phyloP scores from a whole-genome alignment of 2,113 vertebrate genomes.

The Tenrec ecaudatus region DNA sequence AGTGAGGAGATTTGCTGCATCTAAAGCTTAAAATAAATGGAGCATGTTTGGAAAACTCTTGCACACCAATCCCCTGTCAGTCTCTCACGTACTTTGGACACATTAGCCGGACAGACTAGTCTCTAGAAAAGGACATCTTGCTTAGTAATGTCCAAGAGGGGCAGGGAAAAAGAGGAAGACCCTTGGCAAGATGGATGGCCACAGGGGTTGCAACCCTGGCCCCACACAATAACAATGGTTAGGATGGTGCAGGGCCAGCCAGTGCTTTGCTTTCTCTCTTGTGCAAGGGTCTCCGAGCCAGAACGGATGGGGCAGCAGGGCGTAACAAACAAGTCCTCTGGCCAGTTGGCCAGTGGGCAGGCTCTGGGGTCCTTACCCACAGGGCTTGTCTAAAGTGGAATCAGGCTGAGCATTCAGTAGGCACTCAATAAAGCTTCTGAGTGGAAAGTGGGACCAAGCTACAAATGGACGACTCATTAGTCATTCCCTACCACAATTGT shows the following conservation, averaged over 20 bases:
- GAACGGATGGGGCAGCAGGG: too few relatives aligned
- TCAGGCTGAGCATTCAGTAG: not conserved
- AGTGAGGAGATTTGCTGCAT: not conserved
- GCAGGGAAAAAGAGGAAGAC: too few relatives aligned
- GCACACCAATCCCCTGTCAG: accelerated
- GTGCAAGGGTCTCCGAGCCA: too few relatives aligned
- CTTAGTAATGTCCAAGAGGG: too few relatives aligned
- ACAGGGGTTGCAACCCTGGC: too few relatives aligned
- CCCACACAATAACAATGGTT: too few relatives aligned
- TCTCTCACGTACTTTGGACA: too few relatives aligned
- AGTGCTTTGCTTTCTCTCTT: too few relatives aligned
- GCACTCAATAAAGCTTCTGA: not conserved
- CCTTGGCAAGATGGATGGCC: too few relatives aligned
- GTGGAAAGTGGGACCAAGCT: not conserved
- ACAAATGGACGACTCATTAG: constrained; percentile 52
- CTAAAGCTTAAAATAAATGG: not conserved
- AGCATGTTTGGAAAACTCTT: not conserved
- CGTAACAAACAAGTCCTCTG: not conserved
- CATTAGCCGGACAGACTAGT: too few relatives aligned
- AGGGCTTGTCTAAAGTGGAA: not conserved
- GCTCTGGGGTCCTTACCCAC: not conserved
- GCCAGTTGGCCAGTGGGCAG: not conserved
- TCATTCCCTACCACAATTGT: constrained; percentile 67
- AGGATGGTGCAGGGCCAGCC: too few relatives aligned
- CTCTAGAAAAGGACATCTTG: too few relatives aligned